Conservation (phyloP, 2,113 vertebrate genomes). For the Cathartes aura region DNA sequence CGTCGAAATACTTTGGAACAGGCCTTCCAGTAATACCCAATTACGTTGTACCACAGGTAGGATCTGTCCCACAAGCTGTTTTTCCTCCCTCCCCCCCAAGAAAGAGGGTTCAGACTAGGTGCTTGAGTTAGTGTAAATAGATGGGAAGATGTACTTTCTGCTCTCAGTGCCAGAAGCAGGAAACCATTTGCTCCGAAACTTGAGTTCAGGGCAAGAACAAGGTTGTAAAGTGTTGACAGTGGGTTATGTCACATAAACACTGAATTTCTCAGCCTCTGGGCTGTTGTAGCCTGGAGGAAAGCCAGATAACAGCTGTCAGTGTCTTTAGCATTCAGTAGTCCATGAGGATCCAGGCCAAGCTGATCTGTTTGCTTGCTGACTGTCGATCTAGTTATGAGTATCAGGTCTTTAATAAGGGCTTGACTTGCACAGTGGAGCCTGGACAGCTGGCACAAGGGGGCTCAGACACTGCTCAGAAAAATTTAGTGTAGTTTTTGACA, state of each 20-base stretch:
- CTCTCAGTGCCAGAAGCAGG: background rate
- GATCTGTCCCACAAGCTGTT: background rate
- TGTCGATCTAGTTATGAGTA: background rate
- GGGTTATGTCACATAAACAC: background rate
- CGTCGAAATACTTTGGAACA: background rate
- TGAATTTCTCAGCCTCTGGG: background rate
- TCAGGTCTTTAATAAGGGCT: background rate
- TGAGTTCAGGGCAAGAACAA: background rate
- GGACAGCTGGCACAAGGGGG: background rate
- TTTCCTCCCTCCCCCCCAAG: background rate
- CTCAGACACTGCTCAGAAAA: background rate
- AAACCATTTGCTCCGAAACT: background rate
- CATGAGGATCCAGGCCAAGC: background rate
- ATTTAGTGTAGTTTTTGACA: background rate
- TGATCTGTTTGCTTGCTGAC: background rate
- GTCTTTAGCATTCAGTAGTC: background rate
- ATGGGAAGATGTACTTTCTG: background rate
- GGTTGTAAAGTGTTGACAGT: background rate
- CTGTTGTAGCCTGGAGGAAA: background rate
- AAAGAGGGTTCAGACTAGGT: background rate
- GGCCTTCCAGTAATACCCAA: background rate
- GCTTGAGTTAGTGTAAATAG: background rate
- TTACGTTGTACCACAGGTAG: background rate
- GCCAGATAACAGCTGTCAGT: background rate
- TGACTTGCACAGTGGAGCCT: rapidly evolving